Percentiles rank a stretch among this genome's conserved stretches.
Conservation (phyloP, 2,113 vertebrate species). For the Axis porcinus region DNA sequence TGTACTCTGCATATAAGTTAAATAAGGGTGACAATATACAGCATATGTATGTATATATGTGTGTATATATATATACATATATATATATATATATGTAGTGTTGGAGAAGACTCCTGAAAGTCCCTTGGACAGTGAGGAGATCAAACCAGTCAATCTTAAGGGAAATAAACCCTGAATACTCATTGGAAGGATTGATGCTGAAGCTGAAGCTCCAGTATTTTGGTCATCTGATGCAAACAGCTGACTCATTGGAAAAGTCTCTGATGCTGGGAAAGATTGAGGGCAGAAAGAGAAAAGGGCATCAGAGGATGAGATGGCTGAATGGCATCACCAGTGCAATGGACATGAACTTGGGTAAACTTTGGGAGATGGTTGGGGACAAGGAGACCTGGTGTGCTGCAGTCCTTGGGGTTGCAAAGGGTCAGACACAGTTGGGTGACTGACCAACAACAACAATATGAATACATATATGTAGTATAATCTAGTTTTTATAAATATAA, state of each 20-base stretch:
- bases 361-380: not conserved
- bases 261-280: not conserved
- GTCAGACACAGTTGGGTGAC: not conserved
- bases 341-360: not conserved
- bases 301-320: not conserved
- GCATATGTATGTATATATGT: not conserved
- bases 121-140: not conserved
- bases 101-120: not conserved
- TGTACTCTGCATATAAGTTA: not conserved
- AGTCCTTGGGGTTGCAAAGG: not conserved
- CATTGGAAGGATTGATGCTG: not conserved
- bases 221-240: fast-evolving
- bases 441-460: not conserved
- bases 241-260: not conserved
- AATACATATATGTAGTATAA: not conserved
- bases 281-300: not conserved
- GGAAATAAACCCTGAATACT: not conserved
- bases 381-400: not conserved
- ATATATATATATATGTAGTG: too few species aligned
- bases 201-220: not conserved
- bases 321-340: not conserved
- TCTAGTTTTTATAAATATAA: not conserved
- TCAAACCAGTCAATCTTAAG: not conserved
- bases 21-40: not conserved
- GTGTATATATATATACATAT: too few species aligned